These are phyloP conservation scores for Drosophila buzzatii DNA, from an alignment of 2,888 invertebrate genomes.

Conservation along the genomic window DNA sequence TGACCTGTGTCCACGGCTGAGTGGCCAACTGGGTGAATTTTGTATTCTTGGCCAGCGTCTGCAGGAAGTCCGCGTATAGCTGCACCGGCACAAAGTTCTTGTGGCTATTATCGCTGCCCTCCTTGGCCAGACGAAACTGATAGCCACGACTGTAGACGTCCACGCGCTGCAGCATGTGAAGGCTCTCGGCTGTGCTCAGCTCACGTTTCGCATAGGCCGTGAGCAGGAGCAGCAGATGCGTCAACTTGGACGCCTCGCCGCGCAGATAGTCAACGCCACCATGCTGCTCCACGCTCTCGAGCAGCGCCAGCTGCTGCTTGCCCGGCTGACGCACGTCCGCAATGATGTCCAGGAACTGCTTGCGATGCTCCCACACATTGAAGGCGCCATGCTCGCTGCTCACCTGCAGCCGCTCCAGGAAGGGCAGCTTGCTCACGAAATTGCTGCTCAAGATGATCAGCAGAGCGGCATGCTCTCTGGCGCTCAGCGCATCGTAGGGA, in stretches of 20 bases:
- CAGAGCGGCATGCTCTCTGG: conserved; percentile 55
- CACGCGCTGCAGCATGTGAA: conserved; percentile 66
- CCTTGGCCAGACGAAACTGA: conserved; percentile 41
- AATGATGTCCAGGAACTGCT: conserved; percentile 74
- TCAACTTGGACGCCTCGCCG: conserved; percentile 63
- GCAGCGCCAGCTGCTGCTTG: conserved; percentile 59
- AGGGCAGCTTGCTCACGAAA: conserved; percentile 61
- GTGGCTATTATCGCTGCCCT: conserved; percentile 82
- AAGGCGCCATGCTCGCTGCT: conserved; percentile 32
- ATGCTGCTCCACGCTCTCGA: conserved; percentile 72
- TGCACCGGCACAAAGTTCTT: conserved; percentile 87
- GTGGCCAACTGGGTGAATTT: conserved; percentile 74
- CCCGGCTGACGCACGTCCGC: conserved; percentile 42
- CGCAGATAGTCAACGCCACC: conserved; percentile 42
- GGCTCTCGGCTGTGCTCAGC: conserved; percentile 50
- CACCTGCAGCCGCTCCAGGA: conserved; percentile 59
- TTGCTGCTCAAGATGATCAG: conserved; percentile 67
- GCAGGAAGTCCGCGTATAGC: conserved; percentile 87
- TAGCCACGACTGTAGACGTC: conserved; percentile 54
- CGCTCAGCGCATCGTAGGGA: conserved; percentile 55
- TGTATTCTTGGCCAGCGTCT: conserved; percentile 86
- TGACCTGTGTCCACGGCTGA: conserved; percentile 71
- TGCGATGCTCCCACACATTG: conserved; percentile 64
- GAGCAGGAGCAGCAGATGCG: conserved; percentile 73
- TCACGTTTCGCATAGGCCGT: conserved; percentile 73